Evolutionary conservation across 2,113 vertebrate genomes (phyloP).

Genomic region (Megaptera novaeangliae): DNA sequence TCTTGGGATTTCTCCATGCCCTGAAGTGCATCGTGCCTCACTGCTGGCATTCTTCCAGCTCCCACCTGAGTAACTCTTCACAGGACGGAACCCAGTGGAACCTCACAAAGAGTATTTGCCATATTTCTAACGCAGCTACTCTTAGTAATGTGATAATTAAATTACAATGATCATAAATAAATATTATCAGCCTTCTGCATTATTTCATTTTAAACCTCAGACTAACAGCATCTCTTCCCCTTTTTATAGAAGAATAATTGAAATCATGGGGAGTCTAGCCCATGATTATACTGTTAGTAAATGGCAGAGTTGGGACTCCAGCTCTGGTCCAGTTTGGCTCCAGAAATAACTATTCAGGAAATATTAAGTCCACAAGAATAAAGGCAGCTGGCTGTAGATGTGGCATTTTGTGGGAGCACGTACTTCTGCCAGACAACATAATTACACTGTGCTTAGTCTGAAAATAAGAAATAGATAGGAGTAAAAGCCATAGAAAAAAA

Average conservation of each 20-base stretch:
- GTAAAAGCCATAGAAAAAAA: not conserved
- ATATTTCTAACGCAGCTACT: not conserved
- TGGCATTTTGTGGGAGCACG: not conserved
- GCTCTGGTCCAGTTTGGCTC: not conserved
- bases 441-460: not conserved
- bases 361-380: not conserved
- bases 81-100: not conserved
- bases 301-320: not conserved
- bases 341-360: not conserved
- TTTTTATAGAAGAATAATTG: not conserved
- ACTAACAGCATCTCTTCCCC: not conserved
- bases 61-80: not conserved
- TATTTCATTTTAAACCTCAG: not conserved
- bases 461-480: not conserved
- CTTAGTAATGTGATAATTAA: not conserved
- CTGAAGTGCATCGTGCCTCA: not conserved
- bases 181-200: not conserved
- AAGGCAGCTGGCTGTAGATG: not conserved
- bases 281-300: not conserved
- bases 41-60: not conserved
- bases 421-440: not conserved
- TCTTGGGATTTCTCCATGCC: not conserved
- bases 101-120: not conserved
- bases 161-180: not conserved
- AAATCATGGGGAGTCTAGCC: not conserved